Evolutionary conservation across 2,888 invertebrate genomes (phyloP).

Genomic region (Sarcophaga caerulescens): DNA sequence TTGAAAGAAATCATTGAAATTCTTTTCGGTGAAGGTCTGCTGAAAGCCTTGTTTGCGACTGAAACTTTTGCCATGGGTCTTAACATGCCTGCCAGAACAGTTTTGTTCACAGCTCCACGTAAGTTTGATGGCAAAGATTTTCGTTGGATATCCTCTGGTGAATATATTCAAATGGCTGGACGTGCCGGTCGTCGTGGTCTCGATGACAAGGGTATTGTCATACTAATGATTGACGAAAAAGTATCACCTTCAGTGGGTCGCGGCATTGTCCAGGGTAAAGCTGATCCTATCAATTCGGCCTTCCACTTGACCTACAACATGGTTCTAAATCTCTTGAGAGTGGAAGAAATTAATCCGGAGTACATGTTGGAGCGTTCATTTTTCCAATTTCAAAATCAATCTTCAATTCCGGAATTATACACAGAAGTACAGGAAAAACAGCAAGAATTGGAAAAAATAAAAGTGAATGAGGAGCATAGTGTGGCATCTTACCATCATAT

Average conservation of each 20-base stretch:
- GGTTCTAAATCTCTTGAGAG: slow-evolving; percentile 97
- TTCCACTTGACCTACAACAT: slow-evolving; percentile 99
- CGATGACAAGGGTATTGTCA: slow-evolving; percentile 98
- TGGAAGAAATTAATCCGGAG: slow-evolving; percentile 99
- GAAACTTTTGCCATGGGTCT: slow-evolving; percentile 99
- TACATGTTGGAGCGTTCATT: slow-evolving; percentile 99
- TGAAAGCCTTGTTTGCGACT: slow-evolving; percentile 99
- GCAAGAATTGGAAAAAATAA: slow-evolving; percentile 84
- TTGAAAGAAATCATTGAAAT: slow-evolving; percentile 99
- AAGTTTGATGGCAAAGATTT: slow-evolving; percentile 99
- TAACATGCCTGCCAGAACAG: slow-evolving; percentile 99
- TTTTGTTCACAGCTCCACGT: slow-evolving; percentile 95
- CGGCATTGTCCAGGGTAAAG: slow-evolving; percentile 92
- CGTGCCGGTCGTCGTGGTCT: slow-evolving; percentile 98
- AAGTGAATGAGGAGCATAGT: slow-evolving; percentile 87
- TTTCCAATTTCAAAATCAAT: slow-evolving; percentile 99
- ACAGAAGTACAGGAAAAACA: slow-evolving; percentile 86
- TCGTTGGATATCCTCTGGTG: slow-evolving; percentile 97
- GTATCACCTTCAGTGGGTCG: slow-evolving; percentile 90
- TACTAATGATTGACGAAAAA: slow-evolving; percentile 99
- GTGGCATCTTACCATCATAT: slow-evolving; percentile 93
- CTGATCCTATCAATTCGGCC: slow-evolving; percentile 98
- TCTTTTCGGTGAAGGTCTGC: slow-evolving; percentile 97
- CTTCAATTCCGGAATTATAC: slow-evolving; percentile 93
- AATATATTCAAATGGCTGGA: slow-evolving; percentile 99